These are phyloP conservation scores for Drosophila cyrtoloma DNA, from an alignment of 2,888 invertebrate species.

Conservation along the genomic window DNA sequence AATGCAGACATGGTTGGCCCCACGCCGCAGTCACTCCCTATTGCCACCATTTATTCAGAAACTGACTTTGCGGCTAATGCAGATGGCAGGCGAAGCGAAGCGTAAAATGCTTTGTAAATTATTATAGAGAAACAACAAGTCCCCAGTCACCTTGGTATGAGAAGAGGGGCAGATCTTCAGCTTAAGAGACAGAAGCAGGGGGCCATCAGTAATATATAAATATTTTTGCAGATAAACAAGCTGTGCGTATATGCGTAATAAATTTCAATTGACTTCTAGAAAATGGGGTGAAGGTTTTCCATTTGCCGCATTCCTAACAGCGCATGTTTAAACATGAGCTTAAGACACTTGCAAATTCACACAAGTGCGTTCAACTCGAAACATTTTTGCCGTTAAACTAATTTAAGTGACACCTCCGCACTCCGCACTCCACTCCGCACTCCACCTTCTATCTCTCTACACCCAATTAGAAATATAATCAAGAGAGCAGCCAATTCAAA, in stretches of 20 bases:
- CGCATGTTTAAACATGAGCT: conserved; percentile 14
- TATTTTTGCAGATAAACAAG: conserved; percentile 59
- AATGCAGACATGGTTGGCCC: conserved; percentile 48
- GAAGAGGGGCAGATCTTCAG: neutral
- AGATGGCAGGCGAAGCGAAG: conserved; percentile 76
- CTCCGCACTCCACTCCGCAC: no score
- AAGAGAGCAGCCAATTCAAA: conserved; percentile 40
- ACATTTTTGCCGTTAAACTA: conserved; percentile 7
- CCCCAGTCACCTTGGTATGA: neutral
- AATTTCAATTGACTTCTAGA: conserved; percentile 75
- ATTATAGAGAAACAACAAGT: conserved; percentile 55
- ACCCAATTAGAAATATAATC: conserved; percentile 20
- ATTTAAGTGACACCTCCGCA: conserved; percentile 7
- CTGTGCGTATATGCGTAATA: conserved; percentile 55
- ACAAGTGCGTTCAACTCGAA: conserved; percentile 7
- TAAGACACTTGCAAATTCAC: conserved; percentile 30
- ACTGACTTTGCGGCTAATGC: conserved; percentile 74
- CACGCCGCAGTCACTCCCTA: conserved; percentile 5
- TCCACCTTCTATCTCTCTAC: neutral
- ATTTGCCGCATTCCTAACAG: conserved; percentile 1
- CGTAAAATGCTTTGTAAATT: conserved; percentile 78
- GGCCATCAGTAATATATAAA: conserved; percentile 35
- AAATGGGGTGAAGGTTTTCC: conserved; percentile 34
- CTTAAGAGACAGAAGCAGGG: neutral
- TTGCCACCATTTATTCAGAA: conserved; percentile 35